Conservation (phyloP, 2,888 invertebrate genomes). For the Spatulosminthurus flaviceps region DNA sequence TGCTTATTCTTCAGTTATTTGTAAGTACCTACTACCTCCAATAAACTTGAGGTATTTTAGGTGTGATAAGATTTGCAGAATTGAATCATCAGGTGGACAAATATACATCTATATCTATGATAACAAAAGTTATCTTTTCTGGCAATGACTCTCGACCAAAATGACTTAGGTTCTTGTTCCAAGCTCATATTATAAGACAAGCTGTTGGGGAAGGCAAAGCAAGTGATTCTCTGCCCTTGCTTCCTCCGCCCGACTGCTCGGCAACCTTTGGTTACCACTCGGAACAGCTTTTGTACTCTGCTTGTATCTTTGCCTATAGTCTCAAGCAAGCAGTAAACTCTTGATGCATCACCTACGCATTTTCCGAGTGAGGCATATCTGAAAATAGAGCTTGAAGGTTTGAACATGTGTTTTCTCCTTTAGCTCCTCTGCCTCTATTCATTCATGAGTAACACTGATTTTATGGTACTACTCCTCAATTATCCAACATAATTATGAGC, state of each 20-base stretch:
- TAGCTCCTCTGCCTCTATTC: constrained; percentile 16
- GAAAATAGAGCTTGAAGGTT: constrained; percentile 58
- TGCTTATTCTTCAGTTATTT: constrained; percentile 1
- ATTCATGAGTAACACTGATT: constrained; percentile 34
- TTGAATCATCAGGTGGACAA: constrained; percentile 51
- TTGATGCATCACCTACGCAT: constrained; percentile 58
- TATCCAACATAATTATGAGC: constrained; percentile 45
- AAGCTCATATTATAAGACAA: background rate
- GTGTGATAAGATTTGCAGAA: constrained; percentile 25
- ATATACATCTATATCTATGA: background rate
- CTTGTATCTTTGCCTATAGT: constrained; percentile 16
- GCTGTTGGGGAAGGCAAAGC: constrained; percentile 19
- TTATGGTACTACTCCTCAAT: constrained; percentile 43
- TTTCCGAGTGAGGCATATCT: constrained; percentile 63
- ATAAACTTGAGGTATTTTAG: constrained; percentile 22
- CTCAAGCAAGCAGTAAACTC: background rate
- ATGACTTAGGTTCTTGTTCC: background rate
- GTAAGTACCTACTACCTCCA: no score
- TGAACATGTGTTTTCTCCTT: constrained; percentile 42
- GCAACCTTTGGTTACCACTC: constrained; percentile 18
- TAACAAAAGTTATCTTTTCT: background rate
- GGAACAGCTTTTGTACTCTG: constrained; percentile 15
- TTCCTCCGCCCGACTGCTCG: constrained; percentile 14
- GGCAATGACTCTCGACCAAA: background rate
- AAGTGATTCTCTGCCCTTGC: constrained; percentile 24